Conservation (phyloP, 2,797 vertebrate species). For the Microctenopoma steveboyesi region DNA sequence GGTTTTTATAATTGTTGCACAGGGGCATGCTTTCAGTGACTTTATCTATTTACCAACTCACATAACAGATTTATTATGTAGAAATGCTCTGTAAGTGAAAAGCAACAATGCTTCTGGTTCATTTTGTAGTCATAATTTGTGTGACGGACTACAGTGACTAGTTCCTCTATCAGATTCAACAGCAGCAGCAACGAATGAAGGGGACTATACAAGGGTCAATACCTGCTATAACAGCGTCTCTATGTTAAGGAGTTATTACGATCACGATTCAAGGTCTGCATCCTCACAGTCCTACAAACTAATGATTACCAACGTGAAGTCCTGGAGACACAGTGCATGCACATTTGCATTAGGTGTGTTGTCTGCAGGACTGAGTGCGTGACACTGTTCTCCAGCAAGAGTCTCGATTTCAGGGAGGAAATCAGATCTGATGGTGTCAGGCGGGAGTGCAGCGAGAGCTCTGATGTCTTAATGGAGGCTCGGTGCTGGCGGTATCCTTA, state of each 20-base stretch:
- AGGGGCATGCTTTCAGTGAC: neutral
- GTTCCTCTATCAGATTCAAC: conserved; percentile 2
- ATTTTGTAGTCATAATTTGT: conserved; percentile 17
- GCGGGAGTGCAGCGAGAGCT: conserved; percentile 59
- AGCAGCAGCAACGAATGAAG: neutral
- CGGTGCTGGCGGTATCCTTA: conserved; percentile 53
- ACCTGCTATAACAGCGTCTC: conserved; percentile 19
- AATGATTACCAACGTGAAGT: conserved; percentile 17
- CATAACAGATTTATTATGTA: conserved; percentile 6
- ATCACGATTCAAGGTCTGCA: conserved; percentile 38
- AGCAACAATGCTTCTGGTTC: neutral
- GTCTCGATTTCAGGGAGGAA: conserved; percentile 75
- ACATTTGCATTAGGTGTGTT: conserved; percentile 53
- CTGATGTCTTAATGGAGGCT: conserved; percentile 76
- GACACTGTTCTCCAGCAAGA: conserved; percentile 19
- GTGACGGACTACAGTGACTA: neutral
- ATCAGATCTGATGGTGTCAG: conserved; percentile 70
- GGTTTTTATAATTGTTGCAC: neutral
- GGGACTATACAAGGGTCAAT: neutral
- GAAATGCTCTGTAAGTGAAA: neutral
- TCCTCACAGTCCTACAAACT: conserved; percentile 33
- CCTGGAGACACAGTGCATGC: conserved; percentile 22
- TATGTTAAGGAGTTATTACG: conserved; percentile 10
- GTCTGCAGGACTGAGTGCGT: conserved; percentile 27
- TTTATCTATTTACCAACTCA: neutral